Conservation (phyloP, 2,113 vertebrate species). For the Hypanus sabinus region DNA sequence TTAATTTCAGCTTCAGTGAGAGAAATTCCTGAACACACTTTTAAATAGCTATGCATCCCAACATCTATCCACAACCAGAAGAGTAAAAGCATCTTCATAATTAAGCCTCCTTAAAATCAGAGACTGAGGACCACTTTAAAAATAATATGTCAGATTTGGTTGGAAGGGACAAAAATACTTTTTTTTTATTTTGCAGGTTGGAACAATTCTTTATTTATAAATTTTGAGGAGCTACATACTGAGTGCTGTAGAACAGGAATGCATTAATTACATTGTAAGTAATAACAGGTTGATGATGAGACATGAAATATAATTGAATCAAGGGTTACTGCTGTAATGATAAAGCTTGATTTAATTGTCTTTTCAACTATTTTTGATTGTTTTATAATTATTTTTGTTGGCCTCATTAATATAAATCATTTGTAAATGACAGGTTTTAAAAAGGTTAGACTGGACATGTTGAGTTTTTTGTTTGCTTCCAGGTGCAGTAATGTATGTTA, state of each 20-base stretch:
- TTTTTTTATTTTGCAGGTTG: background rate
- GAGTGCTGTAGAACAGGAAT: background rate
- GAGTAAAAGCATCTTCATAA: no score
- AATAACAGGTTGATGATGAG: background rate
- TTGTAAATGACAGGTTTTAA: background rate
- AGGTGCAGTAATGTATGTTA: background rate
- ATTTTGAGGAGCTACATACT: background rate
- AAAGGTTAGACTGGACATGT: background rate
- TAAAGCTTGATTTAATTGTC: conserved; percentile 8
- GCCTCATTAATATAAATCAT: background rate
- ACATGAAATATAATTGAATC: conserved; percentile 15
- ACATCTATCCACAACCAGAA: no score
- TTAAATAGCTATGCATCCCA: no score
- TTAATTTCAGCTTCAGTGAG: no score
- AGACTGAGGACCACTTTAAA: background rate
- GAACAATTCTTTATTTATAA: background rate
- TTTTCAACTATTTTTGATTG: conserved; percentile 17
- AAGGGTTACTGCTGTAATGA: background rate
- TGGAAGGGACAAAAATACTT: background rate
- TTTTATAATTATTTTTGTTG: background rate
- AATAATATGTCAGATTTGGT: background rate
- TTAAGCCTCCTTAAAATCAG: no score
- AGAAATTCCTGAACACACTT: no score
- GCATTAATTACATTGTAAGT: conserved; percentile 10
- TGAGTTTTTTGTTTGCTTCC: background rate